These are phyloP conservation scores for Chlorops oryzae DNA, from an alignment of 1,140 invertebrate genomes.

Conservation along the genomic window DNA sequence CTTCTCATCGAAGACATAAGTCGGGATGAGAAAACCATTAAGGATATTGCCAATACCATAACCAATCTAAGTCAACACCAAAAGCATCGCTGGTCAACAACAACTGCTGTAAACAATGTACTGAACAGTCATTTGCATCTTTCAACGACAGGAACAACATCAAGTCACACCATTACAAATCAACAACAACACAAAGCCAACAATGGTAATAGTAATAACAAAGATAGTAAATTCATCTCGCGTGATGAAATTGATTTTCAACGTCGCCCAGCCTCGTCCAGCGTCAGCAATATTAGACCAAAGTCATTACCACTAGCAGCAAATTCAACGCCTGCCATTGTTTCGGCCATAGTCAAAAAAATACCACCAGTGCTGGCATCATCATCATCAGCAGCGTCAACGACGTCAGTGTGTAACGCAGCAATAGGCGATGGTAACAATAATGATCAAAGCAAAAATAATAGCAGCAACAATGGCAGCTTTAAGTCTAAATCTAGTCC, in stretches of 20 bases:
- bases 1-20: constrained; percentile 43
- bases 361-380: constrained; percentile 41
- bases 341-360: constrained; percentile 47
- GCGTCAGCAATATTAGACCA: constrained; percentile 26
- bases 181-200: constrained; percentile 11
- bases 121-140: constrained; percentile 37
- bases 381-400: constrained; percentile 16
- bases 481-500: constrained; percentile 23
- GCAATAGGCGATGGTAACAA: constrained; percentile 17
- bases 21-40: constrained; percentile 42
- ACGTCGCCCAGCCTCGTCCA: constrained; percentile 13
- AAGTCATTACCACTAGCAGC: constrained; percentile 44
- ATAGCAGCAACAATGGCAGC: not conserved
- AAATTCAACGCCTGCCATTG: constrained; percentile 44
- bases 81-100: constrained; percentile 36
- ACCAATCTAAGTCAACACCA: constrained; percentile 47
- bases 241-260: constrained; percentile 40
- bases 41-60: constrained; percentile 45
- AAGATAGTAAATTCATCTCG: no score
- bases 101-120: constrained; percentile 40
- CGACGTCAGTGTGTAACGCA: constrained; percentile 8
- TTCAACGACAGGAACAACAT: constrained; percentile 23
- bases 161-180: constrained; percentile 15
- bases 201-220: no score
- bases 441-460: constrained; percentile 8